Evolutionary conservation across 2,797 vertebrate species (phyloP), one percentile per base, ranked within the genome.

Genomic region (Anas bernieri): DNA sequence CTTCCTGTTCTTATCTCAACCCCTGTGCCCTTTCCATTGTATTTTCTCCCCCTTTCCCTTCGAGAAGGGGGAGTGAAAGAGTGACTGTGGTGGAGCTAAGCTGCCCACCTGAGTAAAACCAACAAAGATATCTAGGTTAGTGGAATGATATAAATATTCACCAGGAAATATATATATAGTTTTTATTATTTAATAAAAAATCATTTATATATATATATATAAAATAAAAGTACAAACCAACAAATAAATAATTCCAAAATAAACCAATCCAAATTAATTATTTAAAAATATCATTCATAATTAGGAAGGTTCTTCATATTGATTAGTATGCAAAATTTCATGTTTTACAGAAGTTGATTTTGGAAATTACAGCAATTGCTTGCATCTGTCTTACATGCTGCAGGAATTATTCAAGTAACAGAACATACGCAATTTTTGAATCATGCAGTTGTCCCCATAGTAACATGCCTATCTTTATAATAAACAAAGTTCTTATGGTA

Each of bases 371-470:
- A 48, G 76, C 16, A 92, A 86, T 68, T n/a, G 7, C 30, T 70
- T 22, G 11, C 39, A 72, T 75, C 76, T 43, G 87, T 26, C 64
- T 94, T 72, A 81, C 33, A 72, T 37, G 41, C 45, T 48, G 31
- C 14, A 76, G 7, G 15, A 12, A 83, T 70, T 88, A 64, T 73
- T 88, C 81, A 82, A 92, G 41, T 50, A 66, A 55, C 22, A 77
- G 67, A 85, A 74, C 69, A 86, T 75, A 80, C 33, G 67, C 56
- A 86, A 56, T 64, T 92, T 91, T 67, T 85, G 64, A 83, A 50
- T 87, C 75, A 93, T 72, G 26, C 31, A 50, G 26, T 45, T 79
- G 69, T 96, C 87, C 82, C 95, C 81, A 85, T 87, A 80, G 87
- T 56, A 91, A 94, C 79, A 31, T 55, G 25, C 21, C 54, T 87